phyloP scores from a whole-genome alignment of 2,888 invertebrate genomes.

The Peribatodes rhomboidaria region DNA sequence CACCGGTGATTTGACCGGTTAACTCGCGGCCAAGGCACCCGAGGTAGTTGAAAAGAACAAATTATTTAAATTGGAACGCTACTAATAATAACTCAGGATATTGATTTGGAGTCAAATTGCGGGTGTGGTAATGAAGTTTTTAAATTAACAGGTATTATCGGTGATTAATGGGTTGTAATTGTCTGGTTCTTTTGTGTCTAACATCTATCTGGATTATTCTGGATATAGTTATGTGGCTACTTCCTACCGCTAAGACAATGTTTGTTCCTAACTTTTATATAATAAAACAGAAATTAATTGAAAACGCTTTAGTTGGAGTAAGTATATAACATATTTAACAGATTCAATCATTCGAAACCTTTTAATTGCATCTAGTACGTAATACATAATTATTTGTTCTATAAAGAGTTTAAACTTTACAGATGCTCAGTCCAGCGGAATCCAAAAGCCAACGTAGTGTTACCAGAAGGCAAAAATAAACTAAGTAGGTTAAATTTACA shows the following conservation, averaged over 20 bases:
- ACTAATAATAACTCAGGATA: conserved; percentile 58
- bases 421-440: conserved; percentile 18
- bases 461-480: conserved; percentile 46
- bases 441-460: conserved; percentile 31
- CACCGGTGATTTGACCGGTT: conserved; percentile 78
- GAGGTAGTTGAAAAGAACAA: conserved; percentile 68
- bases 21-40: conserved; percentile 69
- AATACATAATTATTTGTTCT: neutral
- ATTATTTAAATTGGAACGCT: conserved; percentile 57
- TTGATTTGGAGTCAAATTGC: conserved; percentile 49
- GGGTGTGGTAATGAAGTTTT: conserved; percentile 42
- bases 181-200: conserved; percentile 16
- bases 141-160: conserved; percentile 43
- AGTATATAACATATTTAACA: no score
- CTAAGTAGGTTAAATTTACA: conserved; percentile 55
- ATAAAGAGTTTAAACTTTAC: neutral
- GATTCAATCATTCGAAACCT: no score
- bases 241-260: neutral
- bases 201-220: neutral
- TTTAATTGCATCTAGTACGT: no score
- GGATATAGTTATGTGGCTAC: neutral
- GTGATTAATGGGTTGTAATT: conserved; percentile 37
- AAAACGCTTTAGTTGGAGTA: no score
- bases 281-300: no score
- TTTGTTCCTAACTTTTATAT: no score